phyloP scores from a whole-genome alignment of 2,888 invertebrate genomes.

The Acleris sparsana region DNA sequence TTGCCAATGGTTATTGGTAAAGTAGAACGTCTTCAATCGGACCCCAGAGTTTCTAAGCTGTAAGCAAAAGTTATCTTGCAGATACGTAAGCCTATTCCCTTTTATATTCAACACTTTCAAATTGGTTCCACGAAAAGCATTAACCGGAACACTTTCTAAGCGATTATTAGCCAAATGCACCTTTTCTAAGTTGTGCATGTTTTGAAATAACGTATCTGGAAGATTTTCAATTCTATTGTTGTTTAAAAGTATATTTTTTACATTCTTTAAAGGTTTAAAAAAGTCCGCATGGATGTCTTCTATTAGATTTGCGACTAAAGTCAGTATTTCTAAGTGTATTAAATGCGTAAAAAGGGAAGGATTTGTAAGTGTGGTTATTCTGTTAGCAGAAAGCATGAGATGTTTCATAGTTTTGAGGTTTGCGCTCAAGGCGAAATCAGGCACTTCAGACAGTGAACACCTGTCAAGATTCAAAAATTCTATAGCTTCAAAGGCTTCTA shows the following conservation, averaged over 20 bases:
- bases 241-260: slow-evolving; percentile 57
- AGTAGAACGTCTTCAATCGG: slow-evolving; percentile 58
- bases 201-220: slow-evolving; percentile 59
- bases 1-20: slow-evolving; percentile 74
- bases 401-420: slow-evolving; percentile 62
- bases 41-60: slow-evolving; percentile 64
- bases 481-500: slow-evolving; percentile 51
- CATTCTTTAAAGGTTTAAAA: slow-evolving; percentile 57
- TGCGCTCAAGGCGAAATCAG: slow-evolving; percentile 52
- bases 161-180: slow-evolving; percentile 65
- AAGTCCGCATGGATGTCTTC: slow-evolving; percentile 53
- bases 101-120: slow-evolving; percentile 66
- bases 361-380: slow-evolving; percentile 52
- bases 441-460: slow-evolving; percentile 57
- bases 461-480: slow-evolving; percentile 55
- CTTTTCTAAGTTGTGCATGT: slow-evolving; percentile 53
- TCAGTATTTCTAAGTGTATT: slow-evolving; percentile 57
- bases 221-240: slow-evolving; percentile 58
- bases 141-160: slow-evolving; percentile 58
- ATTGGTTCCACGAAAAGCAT: slow-evolving; percentile 59
- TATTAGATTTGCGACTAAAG: slow-evolving; percentile 62
- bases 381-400: slow-evolving; percentile 60
- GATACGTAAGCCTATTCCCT: slow-evolving; percentile 63
- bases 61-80: slow-evolving; percentile 66
- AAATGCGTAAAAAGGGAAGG: slow-evolving; percentile 51